Evolutionary conservation across 2,797 vertebrate genomes (phyloP), one percentile per base, ranked within the genome.

Genomic region (Cryptoblepharus egeriae): DNA sequence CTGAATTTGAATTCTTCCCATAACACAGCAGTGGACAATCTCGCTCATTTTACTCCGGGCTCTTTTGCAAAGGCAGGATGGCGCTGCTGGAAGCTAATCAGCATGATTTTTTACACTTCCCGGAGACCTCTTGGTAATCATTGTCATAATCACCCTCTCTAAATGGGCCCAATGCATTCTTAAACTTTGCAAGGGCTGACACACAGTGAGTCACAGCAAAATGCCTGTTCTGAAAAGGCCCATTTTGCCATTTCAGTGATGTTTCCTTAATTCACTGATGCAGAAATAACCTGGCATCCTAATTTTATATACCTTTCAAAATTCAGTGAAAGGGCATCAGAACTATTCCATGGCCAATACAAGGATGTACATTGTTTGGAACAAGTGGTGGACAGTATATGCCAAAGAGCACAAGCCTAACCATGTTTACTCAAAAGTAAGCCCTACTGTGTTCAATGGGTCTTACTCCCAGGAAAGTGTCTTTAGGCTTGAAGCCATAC

Each of bases 71-170:
- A 93, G 81, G 91, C 87, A 88, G 76, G 92, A 87, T 91, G 88
- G 78, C 92, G 58, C 91, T 92, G 93, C 90, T 93, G 93, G 93
- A 94, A 92, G 85, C 91, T 89, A 93, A 94, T 93, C 93, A 94
- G 88, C 11, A 3, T 91, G 90, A 91, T 93, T 92, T 93, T 91
- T 93, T 88, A 86, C 88, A 92, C 89, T 91, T 93, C 86, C 79
- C 77, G 79, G 88, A 92, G 81, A 83, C 90, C 79, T 93, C 82
- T 91, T 93, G 91, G 86, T 89, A 93, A 89, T 92, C 91, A 88
- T 85, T 87, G 92, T 85, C 80, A 78, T 16, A 61, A 26, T 92
- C 82, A 70, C 1, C 1, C 82, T 77, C 82, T 88, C 72, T 83
- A 88, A 92, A 90, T 26, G 18, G 82, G 77, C 79, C 84, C 12